Percentiles rank a stretch among this genome's conserved stretches.
Conservation (phyloP, 1,140 invertebrate genomes). For the Cyrtorhinus lividipennis region DNA sequence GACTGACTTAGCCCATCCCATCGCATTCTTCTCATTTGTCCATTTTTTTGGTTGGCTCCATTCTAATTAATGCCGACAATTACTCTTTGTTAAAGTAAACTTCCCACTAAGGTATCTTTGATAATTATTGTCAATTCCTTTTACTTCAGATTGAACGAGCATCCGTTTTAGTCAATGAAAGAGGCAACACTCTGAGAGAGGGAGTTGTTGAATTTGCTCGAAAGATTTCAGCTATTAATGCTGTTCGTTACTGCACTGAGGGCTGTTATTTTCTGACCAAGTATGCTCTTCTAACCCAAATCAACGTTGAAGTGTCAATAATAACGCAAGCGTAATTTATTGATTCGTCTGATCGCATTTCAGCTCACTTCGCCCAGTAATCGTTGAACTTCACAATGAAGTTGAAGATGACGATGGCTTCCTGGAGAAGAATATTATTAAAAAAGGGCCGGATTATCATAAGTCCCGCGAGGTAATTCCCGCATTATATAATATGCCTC, state of each 20-base stretch:
- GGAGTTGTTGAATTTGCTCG: slow-evolving; percentile 91
- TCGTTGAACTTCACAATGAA: slow-evolving; percentile 77
- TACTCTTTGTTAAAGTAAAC: too few relatives aligned
- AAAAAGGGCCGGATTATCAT: slow-evolving; percentile 67
- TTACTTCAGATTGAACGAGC: slow-evolving; percentile 67
- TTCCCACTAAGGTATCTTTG: too few relatives aligned
- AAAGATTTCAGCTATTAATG: slow-evolving; percentile 74
- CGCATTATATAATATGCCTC: too few relatives aligned
- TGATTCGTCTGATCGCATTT: too few relatives aligned
- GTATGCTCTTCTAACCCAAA: too few relatives aligned
- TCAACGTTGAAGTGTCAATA: too few relatives aligned
- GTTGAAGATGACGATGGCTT: slow-evolving; percentile 89
- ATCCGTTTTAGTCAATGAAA: slow-evolving; percentile 87
- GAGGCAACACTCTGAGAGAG: slow-evolving; percentile 86
- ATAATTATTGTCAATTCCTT: too few relatives aligned
- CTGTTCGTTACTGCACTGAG: slow-evolving; percentile 79
- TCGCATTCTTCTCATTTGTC: too few relatives aligned
- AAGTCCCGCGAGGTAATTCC: slow-evolving; percentile 57
- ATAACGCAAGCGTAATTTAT: too few relatives aligned
- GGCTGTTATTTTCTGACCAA: slow-evolving; percentile 88
- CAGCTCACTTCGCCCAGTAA: slow-evolving; percentile 69
- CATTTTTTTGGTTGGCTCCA: too few relatives aligned
- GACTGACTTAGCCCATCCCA: too few relatives aligned
- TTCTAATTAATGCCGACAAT: too few relatives aligned
- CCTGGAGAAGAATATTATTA: slow-evolving; percentile 76